Evolutionary conservation across 2,888 invertebrate species (phyloP), one percentile per base, ranked within the genome.

Genomic region (Entomobrya proxima): DNA sequence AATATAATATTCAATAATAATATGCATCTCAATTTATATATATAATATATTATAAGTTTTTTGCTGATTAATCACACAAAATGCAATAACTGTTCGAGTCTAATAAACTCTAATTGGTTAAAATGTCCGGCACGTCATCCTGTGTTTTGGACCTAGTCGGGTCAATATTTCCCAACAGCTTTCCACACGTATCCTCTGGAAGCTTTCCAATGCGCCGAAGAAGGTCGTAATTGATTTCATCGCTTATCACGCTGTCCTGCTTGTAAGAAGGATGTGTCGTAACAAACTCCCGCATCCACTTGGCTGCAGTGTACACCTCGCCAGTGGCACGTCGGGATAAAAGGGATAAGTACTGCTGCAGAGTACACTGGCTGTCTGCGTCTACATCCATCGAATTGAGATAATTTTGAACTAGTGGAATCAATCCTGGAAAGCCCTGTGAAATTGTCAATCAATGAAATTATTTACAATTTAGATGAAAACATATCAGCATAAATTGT

Each of bases 381-480:
- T 99, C 99, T 74, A 98, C 96, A 92, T 99, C 98, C 95, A 98
- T 97, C 86, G 96, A 96, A 89, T 96, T 96, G 90, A 99, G 93
- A 92, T 98, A 99, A 91, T 96, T 97, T 92, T 97, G 96, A 87
- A 99, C 97, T 90, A 99, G 93, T 3, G 98, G 97, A 89, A 98
- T 95, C 90, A 99, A 93, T 0, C 99, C 99, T 30, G 98, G 98
- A 93, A 99, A 99, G 86, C 95, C 89, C 89, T 90, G 77, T 3
- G 76, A 88, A 47, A 81, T 32, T 21, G 83, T 77, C 50, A 47
- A 64, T 67, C 61, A 50, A 47, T 50, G 44, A 40, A 40, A 40
- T 40, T 11, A 11, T 15, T 15, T 11, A 15, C 9, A 40, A 40
- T 7, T 40, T 40, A 40, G 44, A 40, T 40, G 44, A 40, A 40